Percentiles rank a stretch among this genome's conserved stretches.
Evolutionary conservation across 2,888 invertebrate species (phyloP).

Genomic region (Andricus quercusramuli): DNA sequence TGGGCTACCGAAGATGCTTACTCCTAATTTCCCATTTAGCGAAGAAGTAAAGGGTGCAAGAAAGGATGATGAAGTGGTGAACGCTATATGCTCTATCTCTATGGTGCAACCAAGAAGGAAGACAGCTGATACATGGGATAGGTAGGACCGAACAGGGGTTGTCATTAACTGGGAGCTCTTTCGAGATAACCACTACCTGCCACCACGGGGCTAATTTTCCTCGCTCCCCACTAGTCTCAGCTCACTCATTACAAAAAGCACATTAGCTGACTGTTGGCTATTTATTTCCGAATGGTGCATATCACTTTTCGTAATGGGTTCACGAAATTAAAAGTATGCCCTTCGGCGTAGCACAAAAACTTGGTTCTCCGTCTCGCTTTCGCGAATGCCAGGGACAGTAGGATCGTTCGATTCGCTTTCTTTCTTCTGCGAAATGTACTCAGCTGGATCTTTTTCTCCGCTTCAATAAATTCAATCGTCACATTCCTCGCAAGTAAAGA

Average conservation of each 20-base stretch:
- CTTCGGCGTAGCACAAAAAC: constrained; percentile 58
- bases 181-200: constrained; percentile 77
- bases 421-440: constrained; percentile 34
- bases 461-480: constrained; percentile 40
- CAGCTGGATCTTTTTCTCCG: constrained; percentile 36
- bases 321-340: constrained; percentile 71
- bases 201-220: constrained; percentile 76
- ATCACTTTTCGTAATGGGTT: constrained; percentile 73
- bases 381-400: constrained; percentile 12
- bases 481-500: constrained; percentile 12
- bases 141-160: constrained; percentile 71
- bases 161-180: constrained; percentile 78
- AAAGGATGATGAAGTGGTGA: constrained; percentile 9
- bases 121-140: constrained; percentile 69
- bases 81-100: neutral
- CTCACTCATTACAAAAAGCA: constrained; percentile 68
- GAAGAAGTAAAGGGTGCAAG: constrained; percentile 14
- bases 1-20: constrained; percentile 11
- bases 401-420: constrained; percentile 29
- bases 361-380: constrained; percentile 2
- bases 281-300: constrained; percentile 75
- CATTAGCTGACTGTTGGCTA: constrained; percentile 70
- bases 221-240: constrained; percentile 57
- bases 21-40: constrained; percentile 26
- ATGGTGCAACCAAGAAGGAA: constrained; percentile 36